Evolutionary conservation across 2,797 vertebrate genomes (phyloP).

Genomic region (Gymnoscopelus braueri): DNA sequence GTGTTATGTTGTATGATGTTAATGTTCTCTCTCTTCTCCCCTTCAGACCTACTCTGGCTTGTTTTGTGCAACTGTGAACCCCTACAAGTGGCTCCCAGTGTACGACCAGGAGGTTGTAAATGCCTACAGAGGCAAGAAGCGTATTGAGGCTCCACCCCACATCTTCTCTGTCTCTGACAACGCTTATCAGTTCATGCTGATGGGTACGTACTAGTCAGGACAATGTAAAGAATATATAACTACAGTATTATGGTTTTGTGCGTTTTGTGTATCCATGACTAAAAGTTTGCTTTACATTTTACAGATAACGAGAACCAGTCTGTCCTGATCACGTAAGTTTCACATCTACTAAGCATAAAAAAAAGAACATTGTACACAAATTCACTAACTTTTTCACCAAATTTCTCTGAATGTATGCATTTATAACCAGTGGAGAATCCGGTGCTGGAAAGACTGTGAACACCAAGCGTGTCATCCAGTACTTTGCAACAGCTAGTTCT

Average conservation of each 20-base stretch:
- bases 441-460: constrained; percentile 94
- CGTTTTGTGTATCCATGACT: too few species aligned
- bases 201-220: constrained; percentile 73
- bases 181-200: constrained; percentile 92
- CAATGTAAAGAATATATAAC: too few species aligned
- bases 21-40: too few species aligned
- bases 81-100: constrained; percentile 92
- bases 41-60: constrained; percentile 78
- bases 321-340: constrained; percentile 83
- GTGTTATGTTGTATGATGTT: too few species aligned
- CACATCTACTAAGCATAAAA: constrained; percentile 76
- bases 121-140: constrained; percentile 91
- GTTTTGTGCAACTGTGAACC: constrained; percentile 89
- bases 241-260: too few species aligned
- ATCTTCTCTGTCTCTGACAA: constrained; percentile 97
- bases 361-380: too few species aligned
- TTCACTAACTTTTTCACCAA: too few species aligned
- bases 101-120: constrained; percentile 84
- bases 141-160: constrained; percentile 91
- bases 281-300: constrained; percentile 2
- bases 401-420: too few species aligned
- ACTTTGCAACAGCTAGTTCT: constrained; percentile 85
- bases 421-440: constrained; percentile 84
- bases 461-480: constrained; percentile 92
- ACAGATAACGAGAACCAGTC: constrained; percentile 93